These are phyloP conservation scores for Pampus argenteus DNA, from an alignment of 2,797 vertebrate species.

Conservation along the genomic window DNA sequence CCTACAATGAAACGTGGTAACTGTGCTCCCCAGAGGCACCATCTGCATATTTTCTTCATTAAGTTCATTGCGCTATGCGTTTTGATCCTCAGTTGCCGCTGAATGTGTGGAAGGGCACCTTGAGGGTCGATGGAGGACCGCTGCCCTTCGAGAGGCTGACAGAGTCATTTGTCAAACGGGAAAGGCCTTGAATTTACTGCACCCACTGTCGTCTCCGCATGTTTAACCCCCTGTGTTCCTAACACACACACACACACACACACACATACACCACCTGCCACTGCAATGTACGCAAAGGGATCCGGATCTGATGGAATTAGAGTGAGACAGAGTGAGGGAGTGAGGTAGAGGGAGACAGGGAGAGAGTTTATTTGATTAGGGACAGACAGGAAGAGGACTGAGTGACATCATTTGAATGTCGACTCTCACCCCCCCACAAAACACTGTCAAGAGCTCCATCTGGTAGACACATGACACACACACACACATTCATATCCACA, in stretches of 20 bases:
- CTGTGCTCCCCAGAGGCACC: slow-evolving; percentile 27
- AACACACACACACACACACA: slow-evolving; percentile 33
- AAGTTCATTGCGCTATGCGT: slow-evolving; percentile 45
- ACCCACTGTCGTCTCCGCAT: slow-evolving; percentile 57
- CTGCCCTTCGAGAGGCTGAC: slow-evolving; percentile 75
- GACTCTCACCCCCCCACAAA: slow-evolving; percentile 12
- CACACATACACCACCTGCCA: slow-evolving; percentile 35
- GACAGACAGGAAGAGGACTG: slow-evolving; percentile 74
- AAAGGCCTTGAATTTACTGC: slow-evolving; percentile 73
- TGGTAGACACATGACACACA: slow-evolving; percentile 55
- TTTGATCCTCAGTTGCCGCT: slow-evolving; percentile 18
- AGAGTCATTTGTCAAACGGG: slow-evolving; percentile 83
- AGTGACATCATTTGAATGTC: slow-evolving; percentile 77
- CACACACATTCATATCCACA: slow-evolving; percentile 17
- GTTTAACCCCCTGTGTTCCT: slow-evolving; percentile 67
- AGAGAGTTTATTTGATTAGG: slow-evolving; percentile 74
- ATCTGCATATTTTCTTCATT: slow-evolving; percentile 47
- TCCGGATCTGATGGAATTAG: slow-evolving; percentile 67
- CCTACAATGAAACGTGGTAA: slow-evolving; percentile 44
- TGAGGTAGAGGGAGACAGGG: slow-evolving; percentile 28
- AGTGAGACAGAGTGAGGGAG: slow-evolving; percentile 39
- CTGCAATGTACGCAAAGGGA: slow-evolving; percentile 27
- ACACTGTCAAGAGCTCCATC: slow-evolving; percentile 72
- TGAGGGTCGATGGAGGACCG: slow-evolving; percentile 67
- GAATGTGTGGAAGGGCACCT: slow-evolving; percentile 79